Conservation (phyloP, 64 coral and sea anemone species). For the Platygyra sinensis region DNA sequence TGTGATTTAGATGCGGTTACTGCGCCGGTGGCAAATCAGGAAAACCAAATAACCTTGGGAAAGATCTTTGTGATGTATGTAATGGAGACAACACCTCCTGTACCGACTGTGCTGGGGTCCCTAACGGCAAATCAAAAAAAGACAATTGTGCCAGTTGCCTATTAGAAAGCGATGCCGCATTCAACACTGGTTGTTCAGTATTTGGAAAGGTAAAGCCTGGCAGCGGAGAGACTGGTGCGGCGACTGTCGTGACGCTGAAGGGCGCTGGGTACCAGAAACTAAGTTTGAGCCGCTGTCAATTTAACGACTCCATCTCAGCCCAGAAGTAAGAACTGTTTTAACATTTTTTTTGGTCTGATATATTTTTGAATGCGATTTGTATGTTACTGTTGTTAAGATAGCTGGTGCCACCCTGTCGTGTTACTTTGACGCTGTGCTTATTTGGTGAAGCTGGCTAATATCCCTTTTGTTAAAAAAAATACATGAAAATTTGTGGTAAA, state of each 20-base stretch:
- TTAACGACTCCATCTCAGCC: slow-evolving; percentile 12
- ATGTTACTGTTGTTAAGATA: no score
- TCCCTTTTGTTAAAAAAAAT: no score
- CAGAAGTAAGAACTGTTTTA: neutral
- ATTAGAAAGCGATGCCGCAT: neutral
- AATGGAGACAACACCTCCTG: slow-evolving; percentile 53
- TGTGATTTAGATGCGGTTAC: slow-evolving; percentile 43
- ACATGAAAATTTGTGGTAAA: no score
- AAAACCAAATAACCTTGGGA: slow-evolving; percentile 5
- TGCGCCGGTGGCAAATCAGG: slow-evolving; percentile 64
- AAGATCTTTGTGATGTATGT: slow-evolving; percentile 70
- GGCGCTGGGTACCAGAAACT: slow-evolving; percentile 50
- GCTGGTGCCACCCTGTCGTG: no score
- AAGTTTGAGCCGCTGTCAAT: slow-evolving; percentile 25
- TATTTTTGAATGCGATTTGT: neutral
- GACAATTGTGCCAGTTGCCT: slow-evolving; percentile 69
- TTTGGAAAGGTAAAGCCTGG: slow-evolving; percentile 24
- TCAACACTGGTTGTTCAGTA: slow-evolving; percentile 42
- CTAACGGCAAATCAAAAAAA: slow-evolving; percentile 46
- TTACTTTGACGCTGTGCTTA: no score
- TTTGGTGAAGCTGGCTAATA: no score
- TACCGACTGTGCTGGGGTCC: slow-evolving; percentile 55
- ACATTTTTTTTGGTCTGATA: neutral
- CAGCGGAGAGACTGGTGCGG: slow-evolving; percentile 20
- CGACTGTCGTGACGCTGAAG: slow-evolving; percentile 18